Evolutionary conservation across 2,888 invertebrate species (phyloP).

Genomic region (Tipula helvola): DNA sequence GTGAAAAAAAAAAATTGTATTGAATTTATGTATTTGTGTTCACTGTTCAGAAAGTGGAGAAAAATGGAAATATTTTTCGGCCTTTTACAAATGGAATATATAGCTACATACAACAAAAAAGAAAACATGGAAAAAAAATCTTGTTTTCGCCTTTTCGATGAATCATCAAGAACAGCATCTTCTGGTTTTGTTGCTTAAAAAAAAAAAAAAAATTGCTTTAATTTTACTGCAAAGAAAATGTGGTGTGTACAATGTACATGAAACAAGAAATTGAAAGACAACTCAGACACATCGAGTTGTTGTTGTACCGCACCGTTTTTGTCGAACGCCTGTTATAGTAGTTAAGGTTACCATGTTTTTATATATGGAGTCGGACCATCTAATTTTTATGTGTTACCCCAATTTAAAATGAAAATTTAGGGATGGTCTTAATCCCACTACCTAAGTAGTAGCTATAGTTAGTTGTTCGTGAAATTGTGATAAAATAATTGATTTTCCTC

Average conservation of each 20-base stretch:
- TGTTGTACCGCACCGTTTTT: neutral
- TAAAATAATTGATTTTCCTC: neutral
- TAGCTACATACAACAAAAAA: neutral
- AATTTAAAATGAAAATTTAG: neutral
- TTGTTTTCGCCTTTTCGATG: slow-evolving; percentile 4
- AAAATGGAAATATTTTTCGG: neutral
- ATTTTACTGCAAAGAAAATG: neutral
- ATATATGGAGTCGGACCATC: neutral
- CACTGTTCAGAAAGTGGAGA: neutral
- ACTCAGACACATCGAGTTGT: neutral
- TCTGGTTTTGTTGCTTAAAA: neutral
- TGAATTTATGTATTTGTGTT: neutral
- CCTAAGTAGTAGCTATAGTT: no score
- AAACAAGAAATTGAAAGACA: neutral
- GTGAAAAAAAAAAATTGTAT: neutral
- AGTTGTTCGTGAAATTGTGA: neutral
- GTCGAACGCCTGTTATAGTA: neutral
- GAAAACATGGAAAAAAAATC: neutral
- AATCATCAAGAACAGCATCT: neutral
- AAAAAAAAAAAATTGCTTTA: neutral
- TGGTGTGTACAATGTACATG: neutral
- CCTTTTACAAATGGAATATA: neutral
- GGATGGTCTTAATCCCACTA: neutral
- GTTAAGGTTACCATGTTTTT: neutral
- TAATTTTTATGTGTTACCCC: neutral